phyloP scores from a whole-genome alignment of 2,888 invertebrate species.

The Drosophila mayaguana region DNA sequence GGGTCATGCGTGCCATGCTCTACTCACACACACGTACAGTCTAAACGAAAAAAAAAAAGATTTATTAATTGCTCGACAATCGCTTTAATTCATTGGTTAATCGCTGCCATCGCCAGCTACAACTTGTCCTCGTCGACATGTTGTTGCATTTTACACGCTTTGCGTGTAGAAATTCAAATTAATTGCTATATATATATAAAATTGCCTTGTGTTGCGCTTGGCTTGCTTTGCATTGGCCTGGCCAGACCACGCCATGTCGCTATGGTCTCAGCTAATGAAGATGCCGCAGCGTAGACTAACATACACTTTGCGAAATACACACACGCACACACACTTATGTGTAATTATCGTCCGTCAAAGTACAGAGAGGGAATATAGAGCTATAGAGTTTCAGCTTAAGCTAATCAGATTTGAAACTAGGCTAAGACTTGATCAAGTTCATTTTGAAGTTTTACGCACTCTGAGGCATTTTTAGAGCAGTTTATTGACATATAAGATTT shows the following conservation, averaged over 20 bases:
- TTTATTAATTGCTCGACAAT: slow-evolving; percentile 74
- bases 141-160: slow-evolving; percentile 74
- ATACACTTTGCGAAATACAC: slow-evolving; percentile 47
- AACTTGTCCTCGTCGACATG: slow-evolving; percentile 58
- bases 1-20: slow-evolving; percentile 45
- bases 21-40: slow-evolving; percentile 9
- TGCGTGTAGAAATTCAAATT: slow-evolving; percentile 80
- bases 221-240: slow-evolving; percentile 36
- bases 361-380: neutral
- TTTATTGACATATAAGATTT: too few relatives aligned
- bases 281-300: slow-evolving; percentile 46
- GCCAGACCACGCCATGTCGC: slow-evolving; percentile 1
- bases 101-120: slow-evolving; percentile 47
- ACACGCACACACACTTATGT: slow-evolving; percentile 11
- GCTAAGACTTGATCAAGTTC: neutral
- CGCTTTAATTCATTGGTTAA: slow-evolving; percentile 60
- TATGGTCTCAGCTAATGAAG: slow-evolving; percentile 58
- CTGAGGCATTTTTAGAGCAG: neutral
- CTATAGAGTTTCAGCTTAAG: neutral
- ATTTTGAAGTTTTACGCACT: neutral
- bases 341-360: slow-evolving; percentile 46
- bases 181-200: slow-evolving; percentile 68
- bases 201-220: slow-evolving; percentile 67
- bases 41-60: slow-evolving; percentile 53
- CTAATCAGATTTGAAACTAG: neutral